Evolutionary conservation across 2,888 invertebrate species (phyloP).

Genomic region (Drosophila sordidula): DNA sequence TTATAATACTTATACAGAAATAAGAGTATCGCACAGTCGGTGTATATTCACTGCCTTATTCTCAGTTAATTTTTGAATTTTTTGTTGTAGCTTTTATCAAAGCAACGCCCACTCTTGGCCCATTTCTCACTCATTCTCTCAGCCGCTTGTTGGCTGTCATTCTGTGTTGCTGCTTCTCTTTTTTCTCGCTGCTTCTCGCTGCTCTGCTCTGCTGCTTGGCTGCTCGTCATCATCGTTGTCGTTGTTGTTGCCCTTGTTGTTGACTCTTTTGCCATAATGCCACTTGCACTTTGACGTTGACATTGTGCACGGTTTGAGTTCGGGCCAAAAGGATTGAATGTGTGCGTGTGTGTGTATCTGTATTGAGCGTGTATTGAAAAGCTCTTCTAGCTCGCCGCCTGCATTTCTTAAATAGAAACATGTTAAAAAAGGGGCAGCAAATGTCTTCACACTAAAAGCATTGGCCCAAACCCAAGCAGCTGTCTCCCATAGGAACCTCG

Average conservation of each 20-base stretch:
- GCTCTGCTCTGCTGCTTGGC: constrained; percentile 18
- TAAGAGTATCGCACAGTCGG: background rate
- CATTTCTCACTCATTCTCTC: constrained; percentile 34
- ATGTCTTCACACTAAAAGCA: constrained; percentile 71
- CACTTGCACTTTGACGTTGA: constrained; percentile 81
- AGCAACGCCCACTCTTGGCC: constrained; percentile 36
- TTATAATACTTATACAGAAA: background rate
- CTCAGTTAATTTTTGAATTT: background rate
- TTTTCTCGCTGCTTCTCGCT: constrained; percentile 10
- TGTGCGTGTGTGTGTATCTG: constrained; percentile 15
- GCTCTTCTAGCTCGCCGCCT: constrained; percentile 37
- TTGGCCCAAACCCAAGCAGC: constrained; percentile 31
- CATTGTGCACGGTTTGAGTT: constrained; percentile 48
- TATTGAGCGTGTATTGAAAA: constrained; percentile 55
- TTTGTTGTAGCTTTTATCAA: constrained; percentile 6
- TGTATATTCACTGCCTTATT: background rate
- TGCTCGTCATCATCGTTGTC: constrained; percentile 35
- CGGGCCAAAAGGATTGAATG: constrained; percentile 8
- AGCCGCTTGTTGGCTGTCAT: constrained; percentile 42
- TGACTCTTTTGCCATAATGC: constrained; percentile 70
- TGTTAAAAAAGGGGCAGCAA: constrained; percentile 44
- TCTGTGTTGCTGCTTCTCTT: constrained; percentile 31
- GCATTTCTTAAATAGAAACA: constrained; percentile 64
- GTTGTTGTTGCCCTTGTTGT: constrained; percentile 32
- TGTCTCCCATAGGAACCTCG: background rate